Evolutionary conservation across 2,797 vertebrate genomes (phyloP).

Genomic region (Pseudochirops corinnae): DNA sequence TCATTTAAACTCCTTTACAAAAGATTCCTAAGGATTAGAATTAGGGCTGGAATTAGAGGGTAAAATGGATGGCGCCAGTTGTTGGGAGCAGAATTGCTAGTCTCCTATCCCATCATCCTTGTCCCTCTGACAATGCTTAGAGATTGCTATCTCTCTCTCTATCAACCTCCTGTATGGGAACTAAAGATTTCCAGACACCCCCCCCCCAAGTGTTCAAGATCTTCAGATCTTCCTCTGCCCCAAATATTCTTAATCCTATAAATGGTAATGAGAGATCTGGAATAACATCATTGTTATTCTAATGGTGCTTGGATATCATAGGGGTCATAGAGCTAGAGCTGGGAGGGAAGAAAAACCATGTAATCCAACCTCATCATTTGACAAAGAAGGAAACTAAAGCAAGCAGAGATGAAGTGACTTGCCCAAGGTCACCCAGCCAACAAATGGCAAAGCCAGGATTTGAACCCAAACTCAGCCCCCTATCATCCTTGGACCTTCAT

Average conservation of each 20-base stretch:
- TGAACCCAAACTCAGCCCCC: background rate
- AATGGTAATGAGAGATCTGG: background rate
- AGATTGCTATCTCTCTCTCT: background rate
- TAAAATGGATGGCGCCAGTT: background rate
- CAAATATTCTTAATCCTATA: background rate
- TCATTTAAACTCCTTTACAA: background rate
- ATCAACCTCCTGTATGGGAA: background rate
- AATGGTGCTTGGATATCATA: background rate
- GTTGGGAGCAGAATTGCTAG: background rate
- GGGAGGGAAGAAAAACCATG: background rate
- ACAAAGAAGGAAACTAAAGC: background rate
- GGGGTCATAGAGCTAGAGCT: background rate
- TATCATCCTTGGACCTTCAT: background rate
- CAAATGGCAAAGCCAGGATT: background rate
- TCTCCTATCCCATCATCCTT: background rate
- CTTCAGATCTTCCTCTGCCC: background rate
- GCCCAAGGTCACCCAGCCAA: background rate
- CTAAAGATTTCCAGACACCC: background rate
- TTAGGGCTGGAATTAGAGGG: background rate
- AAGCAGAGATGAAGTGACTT: background rate
- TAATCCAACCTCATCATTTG: background rate
- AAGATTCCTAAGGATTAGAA: background rate
- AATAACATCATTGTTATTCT: background rate
- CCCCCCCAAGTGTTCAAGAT: background rate
- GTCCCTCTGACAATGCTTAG: background rate